Evolutionary conservation across 1,140 invertebrate species (phyloP), one percentile per base, ranked within the genome.

Genomic region (Druon quercuslanigerum): DNA sequence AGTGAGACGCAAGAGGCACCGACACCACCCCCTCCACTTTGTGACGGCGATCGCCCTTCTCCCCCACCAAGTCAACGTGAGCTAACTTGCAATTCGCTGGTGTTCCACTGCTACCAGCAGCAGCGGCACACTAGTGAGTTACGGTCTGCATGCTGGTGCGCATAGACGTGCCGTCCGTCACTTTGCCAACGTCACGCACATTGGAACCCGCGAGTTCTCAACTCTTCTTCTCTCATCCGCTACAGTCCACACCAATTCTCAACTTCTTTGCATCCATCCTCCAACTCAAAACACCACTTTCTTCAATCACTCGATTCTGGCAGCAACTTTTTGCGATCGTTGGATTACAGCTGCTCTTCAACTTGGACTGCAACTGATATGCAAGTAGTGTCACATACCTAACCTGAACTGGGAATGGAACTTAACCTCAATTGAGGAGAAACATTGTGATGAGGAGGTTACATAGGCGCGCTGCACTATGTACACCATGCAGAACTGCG

Each of bases 61-160:
- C 25, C 60, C 60, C 60, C 60, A 40, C 60, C 60, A 66, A 66
- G 7, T 66, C 57, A 33, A 72, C 82, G 76, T 77, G 52, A 70
- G 74, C 77, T 77, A 82, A 82, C 83, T 77, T 84, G 86, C 84
- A 87, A 78, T 85, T 79, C 82, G 79, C 81, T 83, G 76, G 81
- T 78, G 82, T 82, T 85, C 77, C 82, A 82, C 74, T 73, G 86
- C 84, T 84, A 84, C 83, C 86, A 84, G 78, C 81, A 81, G 81
- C 82, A 33, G 25, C 25, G 25, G 57, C 60, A 66, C 60, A 46
- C 86, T 84, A 89, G 86, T 89, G 79, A 89, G 88, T 88, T 89
- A 88, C 88, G 84, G 83, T 87, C 88, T 84, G 80, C 80, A 85
- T 81, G 57, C 73, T 84, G 79, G 84, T 79, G 84, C 60, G 71